A percentile compares a stretch with the other conserved stretches of the same genome.
These are phyloP conservation scores for Phragmatobia fuliginosa DNA, from an alignment of 2,888 invertebrate species.

Conservation along the genomic window DNA sequence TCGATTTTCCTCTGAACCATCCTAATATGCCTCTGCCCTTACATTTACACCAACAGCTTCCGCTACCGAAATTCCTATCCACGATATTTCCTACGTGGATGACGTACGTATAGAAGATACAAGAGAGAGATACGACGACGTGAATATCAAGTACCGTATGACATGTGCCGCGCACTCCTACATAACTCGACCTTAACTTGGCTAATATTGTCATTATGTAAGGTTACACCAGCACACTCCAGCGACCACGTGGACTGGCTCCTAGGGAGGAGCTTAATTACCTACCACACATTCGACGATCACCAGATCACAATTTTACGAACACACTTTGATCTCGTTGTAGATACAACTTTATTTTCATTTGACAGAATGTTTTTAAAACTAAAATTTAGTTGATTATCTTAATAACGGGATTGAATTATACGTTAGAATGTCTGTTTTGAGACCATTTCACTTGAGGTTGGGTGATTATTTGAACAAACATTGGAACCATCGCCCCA, in stretches of 20 bases:
- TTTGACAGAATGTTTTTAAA: not conserved
- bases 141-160: not conserved
- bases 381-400: not conserved
- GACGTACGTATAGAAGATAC: not conserved
- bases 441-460: not conserved
- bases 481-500: not conserved
- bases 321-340: not conserved
- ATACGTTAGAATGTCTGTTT: not conserved
- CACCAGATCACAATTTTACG: too few species aligned
- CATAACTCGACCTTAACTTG: slow-evolving; percentile 31
- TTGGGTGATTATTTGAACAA: not conserved
- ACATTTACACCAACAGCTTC: not conserved
- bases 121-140: not conserved
- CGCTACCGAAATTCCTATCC: not conserved
- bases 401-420: not conserved
- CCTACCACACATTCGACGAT: too few species aligned
- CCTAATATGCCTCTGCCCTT: not conserved
- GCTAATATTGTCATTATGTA: slow-evolving; percentile 43
- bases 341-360: not conserved
- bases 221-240: not conserved
- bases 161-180: slow-evolving; percentile 25
- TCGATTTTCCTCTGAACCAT: not conserved
- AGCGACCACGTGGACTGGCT: not conserved
- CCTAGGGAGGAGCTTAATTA: too few species aligned
- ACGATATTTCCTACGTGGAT: not conserved